Evolutionary conservation across 2,113 vertebrate genomes (phyloP).

Genomic region (Drymodes brunneopygia): DNA sequence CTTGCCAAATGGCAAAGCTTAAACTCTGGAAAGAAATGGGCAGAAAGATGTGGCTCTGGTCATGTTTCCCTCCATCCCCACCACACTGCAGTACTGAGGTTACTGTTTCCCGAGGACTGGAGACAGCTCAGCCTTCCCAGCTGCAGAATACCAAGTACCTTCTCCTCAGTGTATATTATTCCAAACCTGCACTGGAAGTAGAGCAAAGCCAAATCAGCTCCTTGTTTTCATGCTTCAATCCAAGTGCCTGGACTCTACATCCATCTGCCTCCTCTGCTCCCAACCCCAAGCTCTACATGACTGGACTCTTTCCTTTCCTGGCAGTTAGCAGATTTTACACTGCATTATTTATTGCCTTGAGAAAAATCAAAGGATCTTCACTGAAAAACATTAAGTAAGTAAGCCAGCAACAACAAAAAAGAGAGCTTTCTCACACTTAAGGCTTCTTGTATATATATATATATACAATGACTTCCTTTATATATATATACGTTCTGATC

Average conservation of each 20-base stretch:
- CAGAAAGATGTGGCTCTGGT: neutral
- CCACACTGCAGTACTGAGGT: neutral
- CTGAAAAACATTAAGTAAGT: neutral
- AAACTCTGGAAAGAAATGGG: neutral
- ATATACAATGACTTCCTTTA: neutral
- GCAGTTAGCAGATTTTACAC: neutral
- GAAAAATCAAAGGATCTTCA: neutral
- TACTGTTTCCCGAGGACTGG: neutral
- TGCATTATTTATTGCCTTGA: neutral
- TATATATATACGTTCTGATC: neutral
- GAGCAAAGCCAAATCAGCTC: neutral
- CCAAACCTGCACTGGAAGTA: neutral
- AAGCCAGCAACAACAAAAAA: neutral
- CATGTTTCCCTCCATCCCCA: neutral
- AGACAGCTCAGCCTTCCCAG: neutral
- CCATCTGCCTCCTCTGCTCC: fast-evolving
- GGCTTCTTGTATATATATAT: too few species aligned
- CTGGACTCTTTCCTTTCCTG: neutral
- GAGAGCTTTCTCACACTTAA: neutral
- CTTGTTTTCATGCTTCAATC: neutral
- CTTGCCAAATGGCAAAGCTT: neutral
- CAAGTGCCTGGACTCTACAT: neutral
- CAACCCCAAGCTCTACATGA: neutral
- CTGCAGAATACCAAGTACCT: neutral
- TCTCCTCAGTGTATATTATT: neutral